A percentile compares a stretch with the other conserved stretches of the same genome.
Evolutionary conservation across 1,140 invertebrate genomes (phyloP).

Genomic region (Penaeus japonicus): DNA sequence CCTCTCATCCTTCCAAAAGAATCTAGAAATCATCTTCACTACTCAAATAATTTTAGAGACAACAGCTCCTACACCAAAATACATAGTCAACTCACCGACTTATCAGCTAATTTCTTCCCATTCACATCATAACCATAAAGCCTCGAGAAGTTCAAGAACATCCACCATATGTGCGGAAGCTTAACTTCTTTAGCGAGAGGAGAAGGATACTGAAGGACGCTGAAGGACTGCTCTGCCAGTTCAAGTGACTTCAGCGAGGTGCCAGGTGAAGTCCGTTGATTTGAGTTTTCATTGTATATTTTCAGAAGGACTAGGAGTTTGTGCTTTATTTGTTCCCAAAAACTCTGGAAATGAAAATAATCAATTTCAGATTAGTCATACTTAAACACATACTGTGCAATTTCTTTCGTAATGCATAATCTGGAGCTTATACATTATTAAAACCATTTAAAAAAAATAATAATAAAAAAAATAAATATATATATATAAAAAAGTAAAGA

Average conservation of each 20-base stretch:
- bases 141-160: conserved; percentile 44
- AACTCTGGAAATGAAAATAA: conserved; percentile 21
- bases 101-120: conserved; percentile 21
- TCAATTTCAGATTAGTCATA: neutral
- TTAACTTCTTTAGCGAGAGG: conserved; percentile 50
- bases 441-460: no score
- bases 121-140: conserved; percentile 39
- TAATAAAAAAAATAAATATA: no score
- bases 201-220: conserved; percentile 14
- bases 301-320: conserved; percentile 44
- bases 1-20: no score
- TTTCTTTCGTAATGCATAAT: no score
- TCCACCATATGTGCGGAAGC: conserved; percentile 58
- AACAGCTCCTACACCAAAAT: neutral
- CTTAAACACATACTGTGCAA: no score
- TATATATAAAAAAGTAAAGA: neutral
- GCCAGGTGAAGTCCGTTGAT: neutral
- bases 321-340: conserved; percentile 37
- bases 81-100: neutral
- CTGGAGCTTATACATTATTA: no score
- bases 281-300: conserved; percentile 24
- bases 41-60: no score
- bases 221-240: neutral
- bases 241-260: neutral
- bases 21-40: no score